Evolutionary conservation across 2,888 invertebrate genomes (phyloP), one percentile per base, ranked within the genome.

Genomic region (Schizotus pectinicornis): DNA sequence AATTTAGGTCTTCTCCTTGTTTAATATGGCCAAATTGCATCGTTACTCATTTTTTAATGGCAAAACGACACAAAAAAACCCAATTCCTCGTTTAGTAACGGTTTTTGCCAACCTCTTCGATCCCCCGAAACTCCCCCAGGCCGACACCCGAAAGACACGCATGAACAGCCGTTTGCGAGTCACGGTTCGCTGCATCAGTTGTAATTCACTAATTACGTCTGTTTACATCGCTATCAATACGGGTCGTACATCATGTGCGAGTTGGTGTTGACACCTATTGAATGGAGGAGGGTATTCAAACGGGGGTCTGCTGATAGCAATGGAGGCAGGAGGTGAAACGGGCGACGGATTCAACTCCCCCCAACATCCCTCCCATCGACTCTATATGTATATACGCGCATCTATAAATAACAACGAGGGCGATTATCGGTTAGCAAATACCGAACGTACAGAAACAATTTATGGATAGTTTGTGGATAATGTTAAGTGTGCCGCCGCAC

Each of bases 221-320:
- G 63, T 69, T 67, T 64, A 62, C 64, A 62, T 54, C 59, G 65
- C 56, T 62, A 66, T 69, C 69, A 69, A 69, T 69, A 62, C 62
- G 58, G 61, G 56, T 56, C 64, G 64, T 66, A 63, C 58, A 66
- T 66, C 62, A 63, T 48, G 48, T 52, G 62, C 56, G 50, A 45
- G 54, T 34, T 59, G 59, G 31, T 50, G 59, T 50, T 59, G 59
- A 59, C 59, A 59, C 50, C 59, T 59, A 59, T 59, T 59, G 54
- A 59, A 59, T 46, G 50, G 37, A 52, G 55, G 42, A 22, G 2
- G 22, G 35, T 49, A 56, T 56, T 43, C 49, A 56, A 41, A 47
- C 47, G 41, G 32, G 42, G 55, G 49, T 36, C 42, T 47, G 46
- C 38, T 39, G 22, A 22, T 22, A 22, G 22, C 22, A 22, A 22